Base-by-base conservation (phyloP, 2,797 vertebrate genomes). In the Esox lucius region DNA sequence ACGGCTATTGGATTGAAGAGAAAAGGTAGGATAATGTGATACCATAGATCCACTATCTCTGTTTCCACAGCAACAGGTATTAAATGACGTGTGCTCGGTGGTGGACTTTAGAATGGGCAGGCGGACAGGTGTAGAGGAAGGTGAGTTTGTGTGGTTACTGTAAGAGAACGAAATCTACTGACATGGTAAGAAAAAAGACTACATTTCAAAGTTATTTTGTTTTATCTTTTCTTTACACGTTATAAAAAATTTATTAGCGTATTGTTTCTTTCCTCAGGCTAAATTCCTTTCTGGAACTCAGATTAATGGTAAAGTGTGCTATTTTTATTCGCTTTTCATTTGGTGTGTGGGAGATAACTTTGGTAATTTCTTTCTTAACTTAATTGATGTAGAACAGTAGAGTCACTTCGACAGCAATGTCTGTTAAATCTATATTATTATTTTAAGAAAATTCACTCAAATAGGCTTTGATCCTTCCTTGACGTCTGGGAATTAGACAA, bases 281-380 rank as follows among this genome's bases (percentile, higher is more conserved):
- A 99, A 99, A 87, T 99, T 97, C 81, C 94, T 99, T 81, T 93
- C 97, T 70, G 97, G 96, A 84, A 93, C 91, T 92, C 96, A 98
- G 77, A 99, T 99, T 59, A 95, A 96, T 0, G 97, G 98, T 99
- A 92, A 66, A 96, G 69, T 35, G 59, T 42, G 39, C 51, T 24
- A 33, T 31, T 9, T 26, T 22, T 19, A 42, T 35, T 0, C 12
- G 24, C 0, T 46, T 6, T 24, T 6, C 64, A 11, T 24, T 6
- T 9, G 3, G 64, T 48, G 4, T 59, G 70, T 65, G 2, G 53
- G 66, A 65, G 7, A 28, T 56, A 17, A 17, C 7, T 51, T 49
- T 19, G 9, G 53, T 24, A 53, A 59, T 22, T 7, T 7, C 22
- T 3, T 56, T 56, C n/a, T 68, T 48, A 1, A 46, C 48, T 69